phyloP scores from a whole-genome alignment of 2,113 vertebrate genomes.

The Engraulis encrasicolus region DNA sequence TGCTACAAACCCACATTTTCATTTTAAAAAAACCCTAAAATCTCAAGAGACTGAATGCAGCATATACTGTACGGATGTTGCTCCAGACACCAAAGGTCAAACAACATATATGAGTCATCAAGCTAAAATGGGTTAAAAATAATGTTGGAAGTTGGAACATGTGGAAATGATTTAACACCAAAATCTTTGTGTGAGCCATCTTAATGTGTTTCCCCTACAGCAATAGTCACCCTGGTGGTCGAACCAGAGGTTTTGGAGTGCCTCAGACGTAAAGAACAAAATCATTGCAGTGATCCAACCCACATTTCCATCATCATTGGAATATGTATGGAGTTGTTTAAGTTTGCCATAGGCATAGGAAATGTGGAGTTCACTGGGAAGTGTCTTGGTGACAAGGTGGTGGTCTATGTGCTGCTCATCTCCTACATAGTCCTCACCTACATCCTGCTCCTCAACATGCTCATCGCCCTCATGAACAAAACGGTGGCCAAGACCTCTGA shows the following conservation, averaged over 20 bases:
- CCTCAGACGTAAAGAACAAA: neutral
- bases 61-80: too few relatives aligned
- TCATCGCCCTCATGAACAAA: slow-evolving; percentile 94
- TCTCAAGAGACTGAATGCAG: too few relatives aligned
- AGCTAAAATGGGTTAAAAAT: too few relatives aligned
- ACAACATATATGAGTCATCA: too few relatives aligned
- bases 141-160: too few relatives aligned
- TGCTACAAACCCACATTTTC: too few relatives aligned
- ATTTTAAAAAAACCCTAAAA: too few relatives aligned
- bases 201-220: slow-evolving; percentile 22
- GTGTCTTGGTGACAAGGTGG: slow-evolving; percentile 82
- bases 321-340: slow-evolving; percentile 92
- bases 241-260: neutral
- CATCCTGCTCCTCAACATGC: slow-evolving; percentile 98
- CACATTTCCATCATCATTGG: slow-evolving; percentile 86
- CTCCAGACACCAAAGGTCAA: too few relatives aligned
- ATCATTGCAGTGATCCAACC: slow-evolving; percentile 46
- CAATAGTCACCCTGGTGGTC: slow-evolving; percentile 19
- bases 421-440: slow-evolving; percentile 93
- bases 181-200: neutral
- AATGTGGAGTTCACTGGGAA: slow-evolving; percentile 93
- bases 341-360: slow-evolving; percentile 98
- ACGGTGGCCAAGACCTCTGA: slow-evolving; percentile 85
- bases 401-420: slow-evolving; percentile 90
- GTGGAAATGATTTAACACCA: neutral